Evolutionary conservation across 1,140 invertebrate species (phyloP), one percentile per base, ranked within the genome.

Genomic region (Palaemon carinicauda): DNA sequence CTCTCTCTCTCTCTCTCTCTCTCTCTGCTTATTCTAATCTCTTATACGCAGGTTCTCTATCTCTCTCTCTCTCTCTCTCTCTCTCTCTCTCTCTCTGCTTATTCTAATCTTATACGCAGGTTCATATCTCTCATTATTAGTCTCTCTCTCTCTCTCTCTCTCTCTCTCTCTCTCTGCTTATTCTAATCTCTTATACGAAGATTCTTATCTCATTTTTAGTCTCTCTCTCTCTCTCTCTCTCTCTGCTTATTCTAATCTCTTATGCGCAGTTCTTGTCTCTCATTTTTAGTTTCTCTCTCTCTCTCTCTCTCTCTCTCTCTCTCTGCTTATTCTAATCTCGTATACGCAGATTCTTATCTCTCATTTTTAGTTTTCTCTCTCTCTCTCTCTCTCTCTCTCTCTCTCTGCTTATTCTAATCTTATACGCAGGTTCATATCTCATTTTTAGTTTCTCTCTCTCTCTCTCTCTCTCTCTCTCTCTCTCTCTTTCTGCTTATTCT

Each of bases 221-320:
- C 80, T 69, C 56, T 50, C 80, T 52, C 80, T 50, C 80, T 51
- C 80, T 52, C 80, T 33, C 74, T 41, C 74, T 41, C 79, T 21
- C 79, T 21, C 79, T n/a, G n/a, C n/a, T n/a, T n/a, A n/a, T n/a
- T n/a, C n/a, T n/a, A n/a, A n/a, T n/a, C n/a, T n/a, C n/a, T n/a
- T n/a, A n/a, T n/a, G n/a, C n/a, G n/a, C n/a, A n/a, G n/a, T n/a
- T n/a, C n/a, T n/a, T 24, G 15, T n/a, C 24, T 69, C 56, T 65
- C 53, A n/a, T n/a, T n/a, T n/a, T n/a, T n/a, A n/a, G n/a, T 80
- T 54, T 80, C 79, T 80, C 54, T 80, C 79, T 80, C 56, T 80
- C 79, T 80, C 52, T 65, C 56, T 80, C 79, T 80, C 79, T 80
- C 54, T 80, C 79, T 80, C 79, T 80, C 79, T 80, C 79, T 80